Percentiles rank a stretch among this genome's conserved stretches.
Conservation (phyloP, 2,888 invertebrate genomes). For the Stenotaenia linearis region DNA sequence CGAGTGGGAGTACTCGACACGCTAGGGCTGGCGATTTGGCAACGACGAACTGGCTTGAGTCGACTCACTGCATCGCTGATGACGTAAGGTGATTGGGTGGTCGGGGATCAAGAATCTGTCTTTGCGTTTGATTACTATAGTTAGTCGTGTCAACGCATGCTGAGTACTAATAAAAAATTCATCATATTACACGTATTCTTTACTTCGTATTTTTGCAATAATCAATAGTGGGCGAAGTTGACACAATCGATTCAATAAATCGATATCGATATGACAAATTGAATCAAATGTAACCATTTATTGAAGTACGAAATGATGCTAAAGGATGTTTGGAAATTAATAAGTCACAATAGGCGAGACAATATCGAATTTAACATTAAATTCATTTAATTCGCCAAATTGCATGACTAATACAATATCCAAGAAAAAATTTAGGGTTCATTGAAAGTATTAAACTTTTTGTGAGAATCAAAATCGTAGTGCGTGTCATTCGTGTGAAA, state of each 20-base stretch:
- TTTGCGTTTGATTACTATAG: not conserved
- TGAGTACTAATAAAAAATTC: not conserved
- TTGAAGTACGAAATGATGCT: not conserved
- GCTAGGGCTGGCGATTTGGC: not conserved
- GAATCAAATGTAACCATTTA: not conserved
- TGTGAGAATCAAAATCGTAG: too few relatives aligned
- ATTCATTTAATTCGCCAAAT: too few relatives aligned
- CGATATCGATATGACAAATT: not conserved
- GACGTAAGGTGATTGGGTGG: not conserved
- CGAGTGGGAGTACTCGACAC: not conserved
- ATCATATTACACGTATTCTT: not conserved
- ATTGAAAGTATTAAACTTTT: too few relatives aligned
- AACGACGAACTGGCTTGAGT: not conserved
- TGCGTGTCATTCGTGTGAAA: not conserved
- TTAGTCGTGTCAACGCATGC: not conserved
- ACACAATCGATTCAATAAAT: not conserved
- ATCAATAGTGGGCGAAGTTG: not conserved
- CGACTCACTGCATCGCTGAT: constrained; percentile 20
- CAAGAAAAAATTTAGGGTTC: too few relatives aligned
- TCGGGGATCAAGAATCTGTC: not conserved
- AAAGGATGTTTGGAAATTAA: not conserved
- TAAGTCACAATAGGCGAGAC: too few relatives aligned
- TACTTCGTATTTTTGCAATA: not conserved
- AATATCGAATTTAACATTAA: too few relatives aligned
- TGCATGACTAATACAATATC: too few relatives aligned